These are phyloP conservation scores for Leptodactylus fallax DNA, from an alignment of 2,797 vertebrate genomes.

Conservation along the genomic window DNA sequence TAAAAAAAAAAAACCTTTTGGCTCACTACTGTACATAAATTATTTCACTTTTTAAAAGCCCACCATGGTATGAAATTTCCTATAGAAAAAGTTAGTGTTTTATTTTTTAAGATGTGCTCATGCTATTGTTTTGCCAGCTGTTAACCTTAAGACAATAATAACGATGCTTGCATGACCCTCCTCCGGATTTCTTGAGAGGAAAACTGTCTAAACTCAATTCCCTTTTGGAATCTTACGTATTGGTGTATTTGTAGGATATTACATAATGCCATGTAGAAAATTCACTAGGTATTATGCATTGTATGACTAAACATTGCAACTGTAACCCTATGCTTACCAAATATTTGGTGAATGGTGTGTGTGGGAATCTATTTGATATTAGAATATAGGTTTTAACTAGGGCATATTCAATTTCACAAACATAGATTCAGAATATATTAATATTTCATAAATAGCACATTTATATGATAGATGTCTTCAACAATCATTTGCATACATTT, in stretches of 20 bases:
- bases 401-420: no score
- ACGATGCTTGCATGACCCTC: neutral
- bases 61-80: neutral
- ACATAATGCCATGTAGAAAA: slow-evolving; percentile 45
- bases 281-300: neutral
- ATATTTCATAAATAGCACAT: no score
- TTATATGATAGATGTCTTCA: no score
- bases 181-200: neutral
- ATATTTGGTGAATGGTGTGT: neutral
- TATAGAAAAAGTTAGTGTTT: neutral
- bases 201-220: slow-evolving; percentile 25
- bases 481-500: neutral
- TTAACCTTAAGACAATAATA: slow-evolving; percentile 30
- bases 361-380: neutral
- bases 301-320: neutral
- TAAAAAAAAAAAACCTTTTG: neutral
- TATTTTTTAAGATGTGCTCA: neutral
- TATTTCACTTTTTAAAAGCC: neutral
- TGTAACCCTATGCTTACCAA: neutral
- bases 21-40: neutral
- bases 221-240: slow-evolving; percentile 43
- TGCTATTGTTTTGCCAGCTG: slow-evolving; percentile 53
- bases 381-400: neutral
- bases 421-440: no score
- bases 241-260: slow-evolving; percentile 46